Conservation (phyloP, 2,113 vertebrate species). For the Cardinalis cardinalis region DNA sequence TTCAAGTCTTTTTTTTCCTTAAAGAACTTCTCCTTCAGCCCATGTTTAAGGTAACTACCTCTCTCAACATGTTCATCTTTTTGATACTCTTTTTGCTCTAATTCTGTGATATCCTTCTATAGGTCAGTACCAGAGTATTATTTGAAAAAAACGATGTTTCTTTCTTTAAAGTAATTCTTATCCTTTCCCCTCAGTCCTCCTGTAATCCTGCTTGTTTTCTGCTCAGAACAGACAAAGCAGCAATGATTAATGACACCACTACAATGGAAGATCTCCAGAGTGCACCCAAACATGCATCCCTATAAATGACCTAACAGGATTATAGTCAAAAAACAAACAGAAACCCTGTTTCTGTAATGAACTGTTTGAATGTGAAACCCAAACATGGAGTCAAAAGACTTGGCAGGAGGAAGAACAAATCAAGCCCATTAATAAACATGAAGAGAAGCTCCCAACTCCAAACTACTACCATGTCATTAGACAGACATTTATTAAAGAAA, state of each 20-base stretch:
- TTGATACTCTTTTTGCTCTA: background rate
- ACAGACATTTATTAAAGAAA: background rate
- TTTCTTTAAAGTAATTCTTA: background rate
- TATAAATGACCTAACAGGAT: background rate
- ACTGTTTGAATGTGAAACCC: background rate
- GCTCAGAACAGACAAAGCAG: background rate
- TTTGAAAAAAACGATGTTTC: fast-evolving
- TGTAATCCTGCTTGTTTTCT: background rate
- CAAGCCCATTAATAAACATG: background rate
- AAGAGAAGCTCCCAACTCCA: background rate
- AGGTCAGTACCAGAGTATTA: background rate
- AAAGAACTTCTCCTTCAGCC: background rate
- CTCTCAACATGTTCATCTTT: background rate
- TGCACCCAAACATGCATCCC: background rate
- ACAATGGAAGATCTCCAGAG: background rate
- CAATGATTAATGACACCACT: background rate
- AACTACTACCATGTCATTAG: background rate
- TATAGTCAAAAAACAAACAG: background rate
- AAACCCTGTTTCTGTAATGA: background rate
- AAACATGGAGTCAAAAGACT: background rate
- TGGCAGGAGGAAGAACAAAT: background rate
- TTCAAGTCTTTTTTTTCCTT: background rate
- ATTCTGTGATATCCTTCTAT: background rate
- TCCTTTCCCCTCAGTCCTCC: background rate
- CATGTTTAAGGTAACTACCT: background rate